Evolutionary conservation across 2,888 invertebrate genomes (phyloP).

Genomic region (Caenorhabditis japonica): DNA sequence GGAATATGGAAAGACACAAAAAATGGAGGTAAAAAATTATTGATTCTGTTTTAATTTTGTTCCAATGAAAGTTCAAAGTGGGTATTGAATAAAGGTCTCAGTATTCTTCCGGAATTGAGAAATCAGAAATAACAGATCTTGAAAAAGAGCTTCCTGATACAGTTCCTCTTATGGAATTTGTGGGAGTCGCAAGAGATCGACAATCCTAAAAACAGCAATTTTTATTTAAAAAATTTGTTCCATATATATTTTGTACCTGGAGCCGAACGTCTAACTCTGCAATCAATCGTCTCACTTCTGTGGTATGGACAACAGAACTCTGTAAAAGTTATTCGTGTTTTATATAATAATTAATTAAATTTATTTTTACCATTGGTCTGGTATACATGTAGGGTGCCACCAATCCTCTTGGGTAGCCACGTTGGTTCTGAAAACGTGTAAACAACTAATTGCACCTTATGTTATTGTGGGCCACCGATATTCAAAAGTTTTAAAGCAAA

Average conservation of each 20-base stretch:
- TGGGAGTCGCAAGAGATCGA: constrained; percentile 54
- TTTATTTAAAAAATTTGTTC: background rate
- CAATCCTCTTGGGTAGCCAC: constrained; percentile 71
- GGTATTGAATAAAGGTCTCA: constrained; percentile 4
- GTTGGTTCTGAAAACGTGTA: constrained; percentile 57
- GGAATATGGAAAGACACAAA: constrained; percentile 25
- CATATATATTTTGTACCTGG: constrained; percentile 21
- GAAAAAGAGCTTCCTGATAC: constrained; percentile 45
- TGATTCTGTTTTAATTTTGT: constrained; percentile 1
- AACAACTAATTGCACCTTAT: background rate
- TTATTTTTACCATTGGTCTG: constrained; percentile 52
- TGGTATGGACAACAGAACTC: constrained; percentile 57
- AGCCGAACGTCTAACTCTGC: constrained; percentile 72
- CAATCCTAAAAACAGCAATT: constrained; percentile 45
- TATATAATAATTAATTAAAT: background rate
- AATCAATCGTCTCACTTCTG: constrained; percentile 70
- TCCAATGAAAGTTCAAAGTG: background rate
- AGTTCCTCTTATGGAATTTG: constrained; percentile 46
- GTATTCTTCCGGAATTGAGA: constrained; percentile 44
- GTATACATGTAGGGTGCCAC: constrained; percentile 71
- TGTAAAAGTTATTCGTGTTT: no score
- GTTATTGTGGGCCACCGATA: no score
- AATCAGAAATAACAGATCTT: constrained; percentile 41
- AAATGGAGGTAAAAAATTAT: constrained; percentile 30
- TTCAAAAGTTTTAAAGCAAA: no score